A percentile compares a stretch with the other conserved stretches of the same genome.
Evolutionary conservation across 2,888 invertebrate genomes (phyloP).

Genomic region (Cephalotes varians): DNA sequence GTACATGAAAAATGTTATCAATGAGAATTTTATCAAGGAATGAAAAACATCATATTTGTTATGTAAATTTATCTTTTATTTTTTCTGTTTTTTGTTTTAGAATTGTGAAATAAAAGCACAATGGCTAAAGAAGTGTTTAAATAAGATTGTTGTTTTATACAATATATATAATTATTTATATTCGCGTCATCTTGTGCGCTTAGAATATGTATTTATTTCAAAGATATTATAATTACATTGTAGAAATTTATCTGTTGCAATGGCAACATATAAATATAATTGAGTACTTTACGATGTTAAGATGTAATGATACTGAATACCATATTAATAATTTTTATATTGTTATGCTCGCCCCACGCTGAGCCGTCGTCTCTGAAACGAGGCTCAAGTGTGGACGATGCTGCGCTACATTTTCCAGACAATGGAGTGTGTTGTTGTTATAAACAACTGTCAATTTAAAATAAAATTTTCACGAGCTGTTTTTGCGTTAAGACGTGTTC

Average conservation of each 20-base stretch:
- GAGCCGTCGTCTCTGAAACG: too few species aligned
- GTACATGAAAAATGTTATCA: neutral
- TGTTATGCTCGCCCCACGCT: too few species aligned
- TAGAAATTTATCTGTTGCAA: neutral
- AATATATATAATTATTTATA: neutral
- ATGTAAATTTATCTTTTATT: neutral
- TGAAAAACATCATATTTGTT: neutral
- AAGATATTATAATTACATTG: neutral
- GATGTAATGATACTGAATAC: neutral
- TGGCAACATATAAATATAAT: neutral
- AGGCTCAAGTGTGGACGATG: too few species aligned
- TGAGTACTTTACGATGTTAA: neutral
- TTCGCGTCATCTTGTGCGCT: too few species aligned
- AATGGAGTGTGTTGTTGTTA: too few species aligned
- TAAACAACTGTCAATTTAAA: too few species aligned
- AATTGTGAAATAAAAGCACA: neutral
- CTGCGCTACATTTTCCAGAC: too few species aligned
- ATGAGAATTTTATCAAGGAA: neutral
- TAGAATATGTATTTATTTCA: too few species aligned
- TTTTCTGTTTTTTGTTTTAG: neutral
- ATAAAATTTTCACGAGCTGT: too few species aligned
- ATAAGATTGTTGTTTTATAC: neutral
- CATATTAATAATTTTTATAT: neutral
- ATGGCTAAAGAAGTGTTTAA: neutral
- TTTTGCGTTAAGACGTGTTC: too few species aligned